Evolutionary conservation across 2,888 invertebrate genomes (phyloP).

Genomic region (Drosophila trichaetosa): DNA sequence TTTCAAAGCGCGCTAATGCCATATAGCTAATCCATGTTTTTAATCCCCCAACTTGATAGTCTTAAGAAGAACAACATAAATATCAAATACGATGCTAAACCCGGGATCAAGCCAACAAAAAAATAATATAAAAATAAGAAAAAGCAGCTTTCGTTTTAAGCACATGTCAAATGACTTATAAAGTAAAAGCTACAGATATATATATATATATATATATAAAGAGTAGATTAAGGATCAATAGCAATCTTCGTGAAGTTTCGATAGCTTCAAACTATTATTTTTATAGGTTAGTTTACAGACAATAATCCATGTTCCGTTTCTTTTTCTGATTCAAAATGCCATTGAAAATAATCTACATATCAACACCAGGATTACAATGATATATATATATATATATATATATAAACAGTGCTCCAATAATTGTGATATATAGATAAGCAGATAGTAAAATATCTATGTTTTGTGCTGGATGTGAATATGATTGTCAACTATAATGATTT

Average conservation of each 20-base stretch:
- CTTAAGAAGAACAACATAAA: not conserved
- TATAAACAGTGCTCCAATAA: not conserved
- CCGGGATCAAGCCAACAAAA: not conserved
- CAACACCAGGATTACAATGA: not conserved
- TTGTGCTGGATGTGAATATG: not conserved
- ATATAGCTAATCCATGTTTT: not conserved
- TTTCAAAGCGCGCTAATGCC: conserved; percentile 7
- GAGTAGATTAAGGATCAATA: not conserved
- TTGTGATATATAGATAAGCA: not conserved
- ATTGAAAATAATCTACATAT: not conserved
- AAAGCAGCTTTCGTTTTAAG: not conserved
- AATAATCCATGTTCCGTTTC: not conserved
- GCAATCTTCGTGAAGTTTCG: not conserved
- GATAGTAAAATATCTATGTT: not conserved
- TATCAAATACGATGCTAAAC: not conserved
- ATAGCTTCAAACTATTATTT: not conserved
- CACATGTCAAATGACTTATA: not conserved
- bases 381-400: not conserved
- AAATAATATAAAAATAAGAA: not conserved
- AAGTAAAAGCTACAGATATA: not conserved
- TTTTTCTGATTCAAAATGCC: not conserved
- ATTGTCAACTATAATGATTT: not conserved
- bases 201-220: not conserved
- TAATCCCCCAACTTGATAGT: not conserved
- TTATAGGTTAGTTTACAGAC: not conserved